Evolutionary conservation across 2,113 vertebrate genomes (phyloP), one percentile per base, ranked within the genome.

Genomic region (Dendrocopos noguchii): DNA sequence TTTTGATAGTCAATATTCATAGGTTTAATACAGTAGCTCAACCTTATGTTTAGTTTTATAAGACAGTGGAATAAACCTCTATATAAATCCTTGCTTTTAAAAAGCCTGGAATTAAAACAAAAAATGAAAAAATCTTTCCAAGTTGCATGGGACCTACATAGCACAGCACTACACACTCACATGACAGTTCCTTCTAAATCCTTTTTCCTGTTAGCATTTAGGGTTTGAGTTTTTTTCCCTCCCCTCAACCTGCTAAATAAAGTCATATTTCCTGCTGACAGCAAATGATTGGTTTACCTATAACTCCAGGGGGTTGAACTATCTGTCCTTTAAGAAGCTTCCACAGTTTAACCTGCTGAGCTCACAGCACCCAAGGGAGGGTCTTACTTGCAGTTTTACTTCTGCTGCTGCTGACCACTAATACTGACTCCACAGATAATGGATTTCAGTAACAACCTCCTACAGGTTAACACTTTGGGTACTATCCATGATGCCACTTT

Each of bases 291-390:
- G 97, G 98, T 98, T 99, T 99, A 98, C 98, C 98, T 98, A 94
- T 94, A 98, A 98, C 98, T 97, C 97, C 98, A 65, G 98, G 98
- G 97, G 97, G 97, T 95, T 98, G 97, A 91, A 98, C 98, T 98
- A 98, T 98, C 98, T 97, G 89, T 97, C 97, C 97, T 99, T 98
- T 98, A 98, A 99, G 98, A 98, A 98, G 98, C 98, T 98, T 98
- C 98, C 98, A 97, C 98, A 97, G 98, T 98, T 98, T 98, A 98
- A 98, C 98, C 98, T 98, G 98, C 98, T 98, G 98, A 98, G 98
- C 98, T 98, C 98, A 98, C 97, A 98, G 98, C 97, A 97, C 98
- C 98, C 98, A 95, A 94, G 97, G 98, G 98, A 98, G 91, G 86
- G 90, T 97, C 98, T 97, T 97, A 93, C 98, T 98, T 97, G 97